Percentiles rank a stretch among this genome's conserved stretches.
phyloP scores from a whole-genome alignment of 2,888 invertebrate species.

The Eupithecia inturbata region DNA sequence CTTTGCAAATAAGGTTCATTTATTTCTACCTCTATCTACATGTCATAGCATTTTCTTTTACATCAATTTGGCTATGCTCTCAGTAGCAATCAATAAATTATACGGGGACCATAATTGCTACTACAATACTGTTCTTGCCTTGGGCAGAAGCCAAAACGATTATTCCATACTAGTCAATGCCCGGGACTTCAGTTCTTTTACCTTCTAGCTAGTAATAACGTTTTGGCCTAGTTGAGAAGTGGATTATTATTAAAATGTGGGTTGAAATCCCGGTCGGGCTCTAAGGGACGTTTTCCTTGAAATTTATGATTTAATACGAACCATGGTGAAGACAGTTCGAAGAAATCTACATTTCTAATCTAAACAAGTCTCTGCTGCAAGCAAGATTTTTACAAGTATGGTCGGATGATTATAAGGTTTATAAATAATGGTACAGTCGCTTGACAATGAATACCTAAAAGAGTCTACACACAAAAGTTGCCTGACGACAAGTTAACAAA shows the following conservation, averaged over 20 bases:
- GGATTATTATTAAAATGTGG: background rate
- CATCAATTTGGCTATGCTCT: slow-evolving; percentile 15
- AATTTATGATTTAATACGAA: background rate
- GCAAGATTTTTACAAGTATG: no score
- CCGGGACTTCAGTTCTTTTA: background rate
- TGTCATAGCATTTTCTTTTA: background rate
- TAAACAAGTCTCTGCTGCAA: no score
- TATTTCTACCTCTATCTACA: background rate
- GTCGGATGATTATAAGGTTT: no score
- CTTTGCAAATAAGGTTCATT: background rate
- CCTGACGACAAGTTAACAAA: no score
- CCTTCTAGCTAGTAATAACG: background rate
- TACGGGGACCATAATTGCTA: slow-evolving; percentile 13
- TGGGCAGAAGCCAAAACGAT: slow-evolving; percentile 13
- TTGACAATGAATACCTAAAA: no score
- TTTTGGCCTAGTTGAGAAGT: background rate
- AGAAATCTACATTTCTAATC: no score
- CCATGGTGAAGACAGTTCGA: background rate
- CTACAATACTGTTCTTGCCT: slow-evolving; percentile 6
- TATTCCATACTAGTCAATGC: slow-evolving; percentile 11
- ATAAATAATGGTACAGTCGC: no score
- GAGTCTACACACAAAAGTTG: no score
- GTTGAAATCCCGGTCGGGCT: background rate
- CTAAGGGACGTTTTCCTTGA: background rate
- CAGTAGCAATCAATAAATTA: slow-evolving; percentile 12